Evolutionary conservation across 2,888 invertebrate species (phyloP), one percentile per base, ranked within the genome.

Genomic region (Baccha elongata): DNA sequence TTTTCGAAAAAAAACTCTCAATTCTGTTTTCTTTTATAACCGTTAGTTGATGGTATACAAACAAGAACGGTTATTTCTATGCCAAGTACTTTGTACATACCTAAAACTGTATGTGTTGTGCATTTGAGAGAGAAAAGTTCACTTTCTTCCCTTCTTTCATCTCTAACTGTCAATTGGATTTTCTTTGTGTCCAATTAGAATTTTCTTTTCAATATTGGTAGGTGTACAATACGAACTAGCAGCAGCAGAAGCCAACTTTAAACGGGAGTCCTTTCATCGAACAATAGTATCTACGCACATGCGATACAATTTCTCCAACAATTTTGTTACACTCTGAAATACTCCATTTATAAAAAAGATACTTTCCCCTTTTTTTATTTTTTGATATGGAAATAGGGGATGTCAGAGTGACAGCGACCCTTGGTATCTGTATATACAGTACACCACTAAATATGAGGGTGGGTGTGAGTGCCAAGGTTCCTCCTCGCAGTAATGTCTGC

Each of bases 111-210:
- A n/a, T n/a, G 60, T 44, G 44, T 58, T 81, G 74, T 68, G 68
- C 80, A 76, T 64, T 76, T 76, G 53, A 71, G 37, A 69, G 35
- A 58, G 29, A 58, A 58, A 37, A 55, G 67, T 74, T 79, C 46
- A 73, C 71, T 60, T 69, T 60, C 69, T 65, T 60, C 58, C 58
- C 44, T 58, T 32, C 26, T 19, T 42, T 58, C 42, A 55, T 55
- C 35, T n/a, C n/a, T n/a, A n/a, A n/a, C n/a, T 53, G 60, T 75
- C 52, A 60, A 76, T 71, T 71, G 65, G 52, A 62, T 65, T 53
- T 60, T 42, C 50, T 83, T 78, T 83, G 83, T 83, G 55, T 72
- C 83, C 83, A 78, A 83, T 83, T 83, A 83, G 83, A 83, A 73
- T 78, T 68, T 83, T 83, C 64, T 68, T 60, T 76, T 73, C 55